phyloP scores from a whole-genome alignment of 2,113 vertebrate species.

The Nesogale talazaci region DNA sequence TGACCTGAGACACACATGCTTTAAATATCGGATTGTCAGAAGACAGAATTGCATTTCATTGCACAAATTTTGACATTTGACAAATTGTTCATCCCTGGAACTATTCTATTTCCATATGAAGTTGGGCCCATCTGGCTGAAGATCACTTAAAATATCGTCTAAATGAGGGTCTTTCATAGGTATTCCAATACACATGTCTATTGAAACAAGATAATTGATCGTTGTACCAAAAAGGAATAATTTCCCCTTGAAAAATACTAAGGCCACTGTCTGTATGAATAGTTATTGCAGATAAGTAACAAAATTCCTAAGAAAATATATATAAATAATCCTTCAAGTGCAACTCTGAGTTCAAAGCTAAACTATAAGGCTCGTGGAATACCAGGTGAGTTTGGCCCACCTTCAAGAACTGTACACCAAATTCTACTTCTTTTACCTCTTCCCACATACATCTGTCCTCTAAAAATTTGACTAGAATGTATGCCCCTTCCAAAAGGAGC shows the following conservation, averaged over 20 bases:
- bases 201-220: conserved; percentile 11
- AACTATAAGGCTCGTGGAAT: neutral
- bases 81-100: conserved; percentile 37
- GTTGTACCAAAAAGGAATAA: neutral
- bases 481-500: neutral
- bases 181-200: conserved; percentile 42
- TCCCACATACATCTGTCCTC: neutral
- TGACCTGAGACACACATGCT: conserved; percentile 13
- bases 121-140: conserved; percentile 12
- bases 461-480: neutral
- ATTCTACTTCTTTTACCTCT: accelerated
- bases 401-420: neutral
- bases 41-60: conserved; percentile 49
- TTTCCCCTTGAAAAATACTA: conserved; percentile 1
- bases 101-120: neutral
- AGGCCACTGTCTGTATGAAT: neutral
- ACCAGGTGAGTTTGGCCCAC: neutral
- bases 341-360: neutral
- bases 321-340: neutral
- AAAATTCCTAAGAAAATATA: conserved; percentile 24
- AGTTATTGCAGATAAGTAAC: neutral
- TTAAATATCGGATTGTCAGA: conserved; percentile 13
- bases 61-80: conserved; percentile 29
- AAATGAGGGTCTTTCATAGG: conserved; percentile 1
- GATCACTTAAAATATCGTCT: conserved; percentile 55